Evolutionary conservation across 2,797 vertebrate species (phyloP), one percentile per base, ranked within the genome.

Genomic region (Neostethus bicornis): DNA sequence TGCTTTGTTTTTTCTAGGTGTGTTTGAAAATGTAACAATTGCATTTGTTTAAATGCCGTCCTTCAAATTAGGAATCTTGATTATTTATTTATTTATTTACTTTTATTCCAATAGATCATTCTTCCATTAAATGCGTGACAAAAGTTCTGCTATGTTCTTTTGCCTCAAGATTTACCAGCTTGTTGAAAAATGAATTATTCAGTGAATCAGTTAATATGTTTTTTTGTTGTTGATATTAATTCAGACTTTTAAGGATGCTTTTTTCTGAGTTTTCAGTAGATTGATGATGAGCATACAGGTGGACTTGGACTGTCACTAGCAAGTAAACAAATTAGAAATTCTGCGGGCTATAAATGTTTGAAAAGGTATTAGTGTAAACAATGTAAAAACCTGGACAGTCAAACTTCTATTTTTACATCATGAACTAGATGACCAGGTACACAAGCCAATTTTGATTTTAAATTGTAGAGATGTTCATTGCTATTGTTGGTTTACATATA

Each of bases 211-310:
- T 70, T 59, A 72, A 68, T 48, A 24, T 20, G 66, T 41, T 52
- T 63, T 44, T 67, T 1, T 23, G 65, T 57, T 58, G 65, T 68
- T 75, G 72, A 80, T 84, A 81, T 76, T 42, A 70, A 84, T 64
- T 53, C 35, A 49, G 73, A 73, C 77, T 83, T 75, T 75, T 74
- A 69, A 70, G 68, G 68, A 85, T 81, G 81, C 76, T 74, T 76
- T 26, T 45, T 60, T 72, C 66, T 71, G 74, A 85, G 83, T 86
- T 87, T 87, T 85, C 85, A 85, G 80, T 29, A 61, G 66, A 71
- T 65, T 69, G 78, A 77, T 79, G 77, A 84, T 75, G 65, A 29
- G 62, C 2, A 56, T 85, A 85, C 87, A 86, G 85, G 79, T 90
- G 89, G 79, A 76, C 55, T 50, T 1, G 1, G 17, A 14, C 65